phyloP scores from a whole-genome alignment of 1,140 invertebrate species.

The Euwallacea similis region DNA sequence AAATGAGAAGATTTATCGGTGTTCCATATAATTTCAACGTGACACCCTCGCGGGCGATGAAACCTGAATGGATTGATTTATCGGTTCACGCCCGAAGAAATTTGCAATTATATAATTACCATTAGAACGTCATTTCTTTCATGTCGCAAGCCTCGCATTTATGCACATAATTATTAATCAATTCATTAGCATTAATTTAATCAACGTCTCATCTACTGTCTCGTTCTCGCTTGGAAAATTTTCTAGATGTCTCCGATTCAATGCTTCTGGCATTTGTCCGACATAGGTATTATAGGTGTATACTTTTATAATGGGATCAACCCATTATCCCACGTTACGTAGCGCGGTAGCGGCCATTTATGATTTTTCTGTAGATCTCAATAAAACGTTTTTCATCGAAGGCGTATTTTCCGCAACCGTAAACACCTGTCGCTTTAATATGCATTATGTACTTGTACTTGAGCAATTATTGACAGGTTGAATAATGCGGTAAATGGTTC shows the following conservation, averaged over 20 bases:
- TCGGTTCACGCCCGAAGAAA: slow-evolving; percentile 15
- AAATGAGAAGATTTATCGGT: not conserved
- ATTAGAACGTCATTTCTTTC: slow-evolving; percentile 25
- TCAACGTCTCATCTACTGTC: slow-evolving; percentile 13
- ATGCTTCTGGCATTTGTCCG: not conserved
- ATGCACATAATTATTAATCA: slow-evolving; percentile 23
- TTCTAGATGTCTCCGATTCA: not conserved
- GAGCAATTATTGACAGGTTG: slow-evolving; percentile 3
- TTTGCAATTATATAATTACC: slow-evolving; percentile 18
- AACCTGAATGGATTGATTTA: slow-evolving; percentile 13
- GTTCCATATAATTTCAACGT: not conserved
- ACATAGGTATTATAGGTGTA: slow-evolving; percentile 9
- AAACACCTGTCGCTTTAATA: slow-evolving; percentile 18
- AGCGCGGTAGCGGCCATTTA: slow-evolving; percentile 28
- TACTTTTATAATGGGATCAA: slow-evolving; percentile 22
- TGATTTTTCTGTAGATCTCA: slow-evolving; percentile 22
- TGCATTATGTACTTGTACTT: not conserved
- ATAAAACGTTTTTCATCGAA: slow-evolving; percentile 19
- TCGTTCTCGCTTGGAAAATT: not conserved
- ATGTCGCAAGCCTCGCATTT: slow-evolving; percentile 14
- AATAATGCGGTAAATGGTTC: not conserved
- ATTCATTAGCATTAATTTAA: slow-evolving; percentile 24
- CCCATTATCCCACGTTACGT: slow-evolving; percentile 30
- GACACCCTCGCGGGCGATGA: not conserved
- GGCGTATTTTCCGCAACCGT: slow-evolving; percentile 22